Base-by-base conservation (phyloP, 2,113 vertebrate genomes). In the Mastomys coucha region DNA sequence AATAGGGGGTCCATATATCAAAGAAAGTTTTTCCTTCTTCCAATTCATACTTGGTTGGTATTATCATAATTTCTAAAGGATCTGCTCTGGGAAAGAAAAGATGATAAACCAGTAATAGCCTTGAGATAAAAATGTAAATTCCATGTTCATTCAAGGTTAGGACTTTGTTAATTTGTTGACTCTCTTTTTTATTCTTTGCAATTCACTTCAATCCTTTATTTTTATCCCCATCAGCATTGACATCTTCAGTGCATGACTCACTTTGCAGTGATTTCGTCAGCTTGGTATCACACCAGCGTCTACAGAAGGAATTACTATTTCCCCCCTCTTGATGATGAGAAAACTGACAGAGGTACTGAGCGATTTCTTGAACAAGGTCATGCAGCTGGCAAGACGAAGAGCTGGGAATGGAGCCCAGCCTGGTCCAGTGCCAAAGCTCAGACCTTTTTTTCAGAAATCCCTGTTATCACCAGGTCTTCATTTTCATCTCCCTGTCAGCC, bases 401-500 rank as follows among this genome's bases (percentile, higher is more conserved):
- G 24, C 56, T 96, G n/a, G 49, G 11, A 93, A 19, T 49, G 12
- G 20, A 96, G 73, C 28, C 89, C 86, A 92, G 51, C 4, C 16
- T 89, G 76, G 4, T 51, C 13, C 58, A 49, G 20, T 78, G 49
- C 7, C 75, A 84, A 93, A 85, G 86, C 4, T 1, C 22, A 89
- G 28, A 9, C 5, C 75, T 94, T 89, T 95, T 94, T 90, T 65
- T 65, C 91, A 88, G 81, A 97, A 93, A 88, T 45, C 26, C 36
- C n/a, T 75, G 12, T 49, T 45, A 7, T 58, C 56, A 70, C 20
- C 49, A 78, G 16, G n/a, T 13, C 36, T 33, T 95, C 31, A 9
- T 63, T 63, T n/a, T 53, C 31, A 69, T 67, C 28, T 88, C 60
- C 31, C 77, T 95, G 7, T 51, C 85, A 75, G 14, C 28, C 28